These are phyloP conservation scores for Diaprepes abbreviatus DNA, from an alignment of 2,888 invertebrate species.

Conservation along the genomic window DNA sequence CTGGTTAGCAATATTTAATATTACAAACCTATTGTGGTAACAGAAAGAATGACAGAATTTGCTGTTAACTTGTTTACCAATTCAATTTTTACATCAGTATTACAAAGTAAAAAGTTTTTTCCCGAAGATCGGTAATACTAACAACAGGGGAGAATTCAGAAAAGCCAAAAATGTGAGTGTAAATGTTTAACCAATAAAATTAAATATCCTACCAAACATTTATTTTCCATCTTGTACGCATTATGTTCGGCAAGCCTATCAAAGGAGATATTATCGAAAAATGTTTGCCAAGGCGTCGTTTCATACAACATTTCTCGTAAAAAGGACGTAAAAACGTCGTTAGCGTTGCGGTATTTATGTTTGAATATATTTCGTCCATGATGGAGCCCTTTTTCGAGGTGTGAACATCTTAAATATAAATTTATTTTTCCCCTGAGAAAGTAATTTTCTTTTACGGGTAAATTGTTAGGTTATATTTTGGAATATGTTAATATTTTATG, in stretches of 20 bases:
- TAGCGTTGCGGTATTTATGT: constrained; percentile 33
- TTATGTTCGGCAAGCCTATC: constrained; percentile 9
- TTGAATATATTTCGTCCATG: constrained; percentile 34
- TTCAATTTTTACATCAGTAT: no score
- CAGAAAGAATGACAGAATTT: no score
- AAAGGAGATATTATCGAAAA: constrained; percentile 21
- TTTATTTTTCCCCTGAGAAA: constrained; percentile 21
- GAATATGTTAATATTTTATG: constrained; percentile 13
- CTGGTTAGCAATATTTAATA: no score
- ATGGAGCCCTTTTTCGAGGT: constrained; percentile 4
- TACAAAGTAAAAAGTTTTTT: no score
- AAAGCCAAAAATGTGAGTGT: background rate
- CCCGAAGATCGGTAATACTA: no score
- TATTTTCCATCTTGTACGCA: constrained; percentile 15
- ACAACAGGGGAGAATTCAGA: no score
- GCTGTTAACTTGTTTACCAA: no score
- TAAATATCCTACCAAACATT: constrained; percentile 6
- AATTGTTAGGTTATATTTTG: constrained; percentile 9
- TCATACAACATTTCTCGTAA: constrained; percentile 17
- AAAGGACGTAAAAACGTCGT: constrained; percentile 40
- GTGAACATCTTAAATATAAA: constrained; percentile 28
- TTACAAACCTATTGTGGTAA: no score
- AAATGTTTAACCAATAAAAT: constrained; percentile 4
- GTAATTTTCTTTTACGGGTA: constrained; percentile 25
- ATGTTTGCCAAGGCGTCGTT: constrained; percentile 23